Percentiles rank a stretch among this genome's conserved stretches.
Conservation (phyloP, 2,797 vertebrate genomes). For the Pelochelys cantorii region DNA sequence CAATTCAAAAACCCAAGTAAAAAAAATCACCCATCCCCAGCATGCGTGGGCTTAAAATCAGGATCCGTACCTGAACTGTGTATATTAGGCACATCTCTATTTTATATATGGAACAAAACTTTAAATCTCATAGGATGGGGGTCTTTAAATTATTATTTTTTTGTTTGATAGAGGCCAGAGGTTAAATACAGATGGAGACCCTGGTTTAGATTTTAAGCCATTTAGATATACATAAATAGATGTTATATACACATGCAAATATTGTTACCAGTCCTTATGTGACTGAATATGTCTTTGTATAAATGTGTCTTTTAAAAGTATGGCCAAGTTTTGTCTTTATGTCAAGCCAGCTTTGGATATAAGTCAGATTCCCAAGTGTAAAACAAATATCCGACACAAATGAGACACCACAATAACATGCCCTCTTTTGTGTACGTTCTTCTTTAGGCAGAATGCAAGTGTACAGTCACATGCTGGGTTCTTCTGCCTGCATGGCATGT, state of each 20-base stretch:
- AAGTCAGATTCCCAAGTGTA: conserved; percentile 1
- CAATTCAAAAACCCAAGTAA: background rate
- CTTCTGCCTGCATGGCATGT: conserved; percentile 4
- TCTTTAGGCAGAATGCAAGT: conserved; percentile 27
- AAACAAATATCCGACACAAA: conserved; percentile 15
- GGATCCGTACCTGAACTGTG: background rate
- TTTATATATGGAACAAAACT: background rate
- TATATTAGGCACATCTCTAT: background rate
- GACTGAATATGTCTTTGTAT: background rate
- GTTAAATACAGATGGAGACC: background rate
- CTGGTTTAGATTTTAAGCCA: background rate
- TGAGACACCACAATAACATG: background rate
- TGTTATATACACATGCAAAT: background rate
- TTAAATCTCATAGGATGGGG: background rate
- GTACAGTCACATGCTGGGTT: conserved; percentile 1
- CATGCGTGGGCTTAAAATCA: background rate
- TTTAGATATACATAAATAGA: background rate
- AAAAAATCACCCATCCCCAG: background rate
- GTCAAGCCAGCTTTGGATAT: conserved; percentile 14
- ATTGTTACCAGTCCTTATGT: background rate
- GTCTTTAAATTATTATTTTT: background rate
- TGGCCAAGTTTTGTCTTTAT: background rate
- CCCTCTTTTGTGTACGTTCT: background rate
- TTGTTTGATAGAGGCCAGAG: background rate
- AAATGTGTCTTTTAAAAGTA: background rate